Base-by-base conservation (phyloP, 2,888 invertebrate species). In the Alloplasta piceator region DNA sequence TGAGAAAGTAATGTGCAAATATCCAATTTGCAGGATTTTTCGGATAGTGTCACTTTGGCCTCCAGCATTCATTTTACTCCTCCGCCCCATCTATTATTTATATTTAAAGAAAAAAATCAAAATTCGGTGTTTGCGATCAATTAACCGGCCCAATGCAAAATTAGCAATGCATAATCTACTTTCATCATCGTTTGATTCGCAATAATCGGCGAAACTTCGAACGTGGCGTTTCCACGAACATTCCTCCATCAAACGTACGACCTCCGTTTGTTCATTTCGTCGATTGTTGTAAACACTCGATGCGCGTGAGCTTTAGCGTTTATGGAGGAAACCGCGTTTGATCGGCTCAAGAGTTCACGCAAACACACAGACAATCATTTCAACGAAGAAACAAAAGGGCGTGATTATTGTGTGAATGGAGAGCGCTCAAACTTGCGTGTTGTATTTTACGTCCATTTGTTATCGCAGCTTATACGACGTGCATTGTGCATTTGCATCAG, bases 251-350 rank as follows among this genome's bases (percentile, higher is more conserved):
- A 7, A 41, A 52, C 12, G 6, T 16, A 63, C 41, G 14, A 10
- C 60, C 58, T n/a, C 36, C 68, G 73, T 73, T 73, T 70, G 80
- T 77, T 77, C 63, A 64, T 77, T 64, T 50, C 68, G 46, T 14
- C 77, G 48, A 77, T 77, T 80, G 80, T 73, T 73, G 63, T 63
- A 71, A 68, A 68, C 48, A 68, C 66, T 64, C 39, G 74, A 3
- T 16, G 12, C 39, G 12, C n/a, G 10, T 6, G 14, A 14, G 9
- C 9, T 6, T n/a, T 12, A 10, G 41, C 38, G 6, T 14, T 26
- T 52, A 26, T 26, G 9, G 68, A 58, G 72, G 26, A 6, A 60
- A 81, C 68, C 64, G 26, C 77, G 77, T 81, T 80, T 77, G 77
- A 77, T 81, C 77, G 73, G 73, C 16, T 52, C 50, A 14, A 58